Evolutionary conservation across 2,797 vertebrate species (phyloP).

Genomic region (Moxostoma hubbsi): DNA sequence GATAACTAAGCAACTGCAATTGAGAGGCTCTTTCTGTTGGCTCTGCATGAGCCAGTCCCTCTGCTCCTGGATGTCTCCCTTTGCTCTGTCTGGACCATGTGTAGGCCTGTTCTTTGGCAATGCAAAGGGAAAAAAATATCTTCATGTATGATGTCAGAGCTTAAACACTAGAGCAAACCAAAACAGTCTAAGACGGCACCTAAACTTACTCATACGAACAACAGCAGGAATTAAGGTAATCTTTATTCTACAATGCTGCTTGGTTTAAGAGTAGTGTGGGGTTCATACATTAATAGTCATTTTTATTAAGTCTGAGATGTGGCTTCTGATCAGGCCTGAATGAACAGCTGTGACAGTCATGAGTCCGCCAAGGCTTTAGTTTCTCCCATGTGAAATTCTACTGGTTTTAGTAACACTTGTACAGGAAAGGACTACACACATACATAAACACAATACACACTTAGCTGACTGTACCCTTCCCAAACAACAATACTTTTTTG

Average conservation of each 20-base stretch:
- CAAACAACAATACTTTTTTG: too few relatives aligned
- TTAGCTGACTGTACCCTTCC: neutral
- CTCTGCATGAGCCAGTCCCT: slow-evolving; percentile 1
- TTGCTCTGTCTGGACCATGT: slow-evolving; percentile 67
- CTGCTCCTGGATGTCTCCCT: slow-evolving; percentile 9
- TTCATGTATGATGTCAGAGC: slow-evolving; percentile 81
- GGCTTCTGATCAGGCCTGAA: slow-evolving; percentile 16
- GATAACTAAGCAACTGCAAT: neutral
- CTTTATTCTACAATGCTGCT: slow-evolving; percentile 3
- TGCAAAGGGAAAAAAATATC: slow-evolving; percentile 80
- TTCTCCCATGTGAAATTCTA: slow-evolving; percentile 1
- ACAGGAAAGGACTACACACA: neutral
- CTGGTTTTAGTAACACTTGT: neutral
- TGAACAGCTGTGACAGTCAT: slow-evolving; percentile 40
- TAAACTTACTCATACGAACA: slow-evolving; percentile 21
- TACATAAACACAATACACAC: neutral
- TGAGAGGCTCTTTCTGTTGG: neutral
- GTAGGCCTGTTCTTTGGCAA: slow-evolving; percentile 81
- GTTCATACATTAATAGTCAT: slow-evolving; percentile 41
- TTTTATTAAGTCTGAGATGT: slow-evolving; percentile 18
- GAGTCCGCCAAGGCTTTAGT: slow-evolving; percentile 12
- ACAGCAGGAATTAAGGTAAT: slow-evolving; percentile 48
- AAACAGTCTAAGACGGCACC: slow-evolving; percentile 2
- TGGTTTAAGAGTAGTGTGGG: neutral
- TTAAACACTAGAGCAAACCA: slow-evolving; percentile 56